These are phyloP conservation scores for Pocillopora verrucosa DNA, from an alignment of 64 coral and sea anemone genomes.

Conservation along the genomic window DNA sequence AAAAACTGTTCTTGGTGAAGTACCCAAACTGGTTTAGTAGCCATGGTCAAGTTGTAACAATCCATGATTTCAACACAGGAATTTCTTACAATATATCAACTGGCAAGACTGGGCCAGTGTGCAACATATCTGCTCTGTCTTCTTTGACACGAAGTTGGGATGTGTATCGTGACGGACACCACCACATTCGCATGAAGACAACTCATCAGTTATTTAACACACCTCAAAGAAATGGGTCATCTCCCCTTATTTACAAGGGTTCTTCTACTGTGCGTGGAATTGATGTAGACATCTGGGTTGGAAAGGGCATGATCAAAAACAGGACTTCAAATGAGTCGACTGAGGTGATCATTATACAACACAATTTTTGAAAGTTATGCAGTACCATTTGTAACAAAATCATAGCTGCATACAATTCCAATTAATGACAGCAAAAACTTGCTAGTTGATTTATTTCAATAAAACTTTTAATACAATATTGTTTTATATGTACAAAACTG, in stretches of 20 bases:
- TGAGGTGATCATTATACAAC: neutral
- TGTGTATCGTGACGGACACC: conserved; percentile 14
- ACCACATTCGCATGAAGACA: conserved; percentile 73
- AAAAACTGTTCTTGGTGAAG: conserved; percentile 38
- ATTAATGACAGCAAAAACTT: no score
- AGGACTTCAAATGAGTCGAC: neutral
- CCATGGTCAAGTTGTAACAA: neutral
- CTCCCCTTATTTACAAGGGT: conserved; percentile 56
- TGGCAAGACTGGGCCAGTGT: neutral
- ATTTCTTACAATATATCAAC: conserved; percentile 41
- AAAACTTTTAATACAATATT: no score
- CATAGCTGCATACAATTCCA: no score
- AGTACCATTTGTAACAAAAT: neutral
- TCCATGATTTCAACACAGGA: conserved; percentile 78
- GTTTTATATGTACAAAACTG: no score
- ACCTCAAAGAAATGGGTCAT: neutral
- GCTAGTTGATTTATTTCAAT: no score
- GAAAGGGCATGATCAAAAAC: neutral
- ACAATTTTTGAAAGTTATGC: neutral
- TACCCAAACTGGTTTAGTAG: neutral
- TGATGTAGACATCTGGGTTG: conserved; percentile 73
- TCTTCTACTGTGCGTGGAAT: conserved; percentile 69
- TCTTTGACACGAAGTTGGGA: neutral
- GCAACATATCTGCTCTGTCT: neutral
- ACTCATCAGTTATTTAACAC: conserved; percentile 52